Base-by-base conservation (phyloP, 2,113 vertebrate species). In the Spilogale gracilis region DNA sequence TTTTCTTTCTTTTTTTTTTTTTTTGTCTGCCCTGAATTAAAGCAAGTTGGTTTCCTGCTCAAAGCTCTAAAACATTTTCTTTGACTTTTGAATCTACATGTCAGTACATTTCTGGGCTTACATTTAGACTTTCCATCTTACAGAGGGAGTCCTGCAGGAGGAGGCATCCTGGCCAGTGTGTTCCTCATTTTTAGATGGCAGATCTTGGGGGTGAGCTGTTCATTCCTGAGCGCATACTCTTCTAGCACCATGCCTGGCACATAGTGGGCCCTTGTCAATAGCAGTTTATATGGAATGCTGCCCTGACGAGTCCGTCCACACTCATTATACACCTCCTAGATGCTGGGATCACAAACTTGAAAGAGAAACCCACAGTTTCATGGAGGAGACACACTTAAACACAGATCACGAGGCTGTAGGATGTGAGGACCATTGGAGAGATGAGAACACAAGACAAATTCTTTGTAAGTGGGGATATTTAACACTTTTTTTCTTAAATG, bases 1-100 rank as follows among this genome's bases (percentile, higher is more conserved):
- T 65, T 61, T 9, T 67, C n/a, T 67, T n/a, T 9, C n/a, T 65
- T 61, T 9, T 67, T 67, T 67, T 9, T 69, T 65, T 61, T 9
- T 67, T 67, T 67, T n/a, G 14, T 69, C 16, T 69, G 67, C 30
- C 25, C 10, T 65, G 82, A 73, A 73, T 78, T 81, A 89, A 80
- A 84, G 69, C 12, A 69, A 80, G 21, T 67, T 89, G 67, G 45
- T 95, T 89, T 54, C 11, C 60, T 96, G 81, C 78, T 91, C 23
- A 63, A 71, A 67, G 76, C 80, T 7, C 81, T 27, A 45, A 81
- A 48, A 16, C 4, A 92, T 50, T 82, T 83, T 71, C 30, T 83
- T 60, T 91, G 63, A 43, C 50, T 48, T 82, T 56, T 58, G 30
- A 65, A 67, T 96, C 54, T 69, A 9, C 0, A 4, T 32, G 52